Evolutionary conservation across 2,888 invertebrate genomes (phyloP).

Genomic region (Drosophila nigritarsus): DNA sequence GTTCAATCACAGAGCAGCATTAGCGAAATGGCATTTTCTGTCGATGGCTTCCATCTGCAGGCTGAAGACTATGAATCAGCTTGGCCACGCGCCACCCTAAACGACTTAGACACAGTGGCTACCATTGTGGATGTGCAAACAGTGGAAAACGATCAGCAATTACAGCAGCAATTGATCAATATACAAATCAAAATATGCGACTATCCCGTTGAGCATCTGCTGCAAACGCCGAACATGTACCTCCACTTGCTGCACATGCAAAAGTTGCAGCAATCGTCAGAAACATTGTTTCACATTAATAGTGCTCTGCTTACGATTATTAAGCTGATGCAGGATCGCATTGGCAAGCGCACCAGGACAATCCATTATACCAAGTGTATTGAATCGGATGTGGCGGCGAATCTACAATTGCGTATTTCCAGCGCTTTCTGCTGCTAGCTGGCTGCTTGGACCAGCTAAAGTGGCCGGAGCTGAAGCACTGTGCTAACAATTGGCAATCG

Average conservation of each 20-base stretch:
- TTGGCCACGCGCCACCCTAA: slow-evolving; percentile 75
- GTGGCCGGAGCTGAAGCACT: slow-evolving; percentile 24
- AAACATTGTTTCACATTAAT: slow-evolving; percentile 57
- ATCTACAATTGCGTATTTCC: slow-evolving; percentile 63
- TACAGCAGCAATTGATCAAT: slow-evolving; percentile 72
- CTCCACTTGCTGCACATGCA: slow-evolving; percentile 72
- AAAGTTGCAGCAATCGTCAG: slow-evolving; percentile 25
- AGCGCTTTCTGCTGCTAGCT: slow-evolving; percentile 67
- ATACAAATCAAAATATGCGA: slow-evolving; percentile 80
- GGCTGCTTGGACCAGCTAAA: slow-evolving; percentile 45
- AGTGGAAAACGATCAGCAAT: slow-evolving; percentile 40
- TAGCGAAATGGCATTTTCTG: slow-evolving; percentile 1
- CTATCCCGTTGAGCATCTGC: slow-evolving; percentile 83
- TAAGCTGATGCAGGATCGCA: slow-evolving; percentile 62
- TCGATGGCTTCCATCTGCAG: slow-evolving; percentile 9
- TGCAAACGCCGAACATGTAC: slow-evolving; percentile 83
- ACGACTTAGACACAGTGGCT: slow-evolving; percentile 79
- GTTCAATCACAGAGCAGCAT: slow-evolving; percentile 6
- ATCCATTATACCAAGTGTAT: slow-evolving; percentile 41
- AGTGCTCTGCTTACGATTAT: slow-evolving; percentile 61
- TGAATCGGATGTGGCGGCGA: background rate
- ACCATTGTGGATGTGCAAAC: slow-evolving; percentile 63
- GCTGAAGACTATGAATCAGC: slow-evolving; percentile 74
- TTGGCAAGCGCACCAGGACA: slow-evolving; percentile 55
- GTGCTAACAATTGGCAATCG: too few species aligned